These are phyloP conservation scores for Harpalus rufipes DNA, from an alignment of 2,888 invertebrate species.

Conservation along the genomic window DNA sequence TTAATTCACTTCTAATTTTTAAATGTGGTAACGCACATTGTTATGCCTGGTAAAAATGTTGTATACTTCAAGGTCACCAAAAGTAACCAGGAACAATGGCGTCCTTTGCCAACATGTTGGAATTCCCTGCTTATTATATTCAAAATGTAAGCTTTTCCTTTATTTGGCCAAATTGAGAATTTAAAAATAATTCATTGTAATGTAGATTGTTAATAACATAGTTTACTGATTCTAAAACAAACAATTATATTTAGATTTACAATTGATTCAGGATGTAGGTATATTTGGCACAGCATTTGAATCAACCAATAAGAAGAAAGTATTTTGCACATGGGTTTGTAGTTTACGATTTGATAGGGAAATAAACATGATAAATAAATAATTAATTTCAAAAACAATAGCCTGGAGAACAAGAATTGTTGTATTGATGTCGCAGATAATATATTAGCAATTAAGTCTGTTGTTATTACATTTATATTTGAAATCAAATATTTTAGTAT, in stretches of 20 bases:
- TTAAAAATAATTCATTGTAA: not conserved
- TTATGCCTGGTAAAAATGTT: slow-evolving; percentile 50
- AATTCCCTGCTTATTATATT: slow-evolving; percentile 13
- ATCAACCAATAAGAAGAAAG: slow-evolving; percentile 11
- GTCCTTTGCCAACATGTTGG: slow-evolving; percentile 29
- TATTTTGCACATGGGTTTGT: not conserved
- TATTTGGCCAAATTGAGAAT: not conserved
- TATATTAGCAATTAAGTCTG: too few species aligned
- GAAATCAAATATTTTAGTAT: too few species aligned
- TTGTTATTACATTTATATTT: too few species aligned
- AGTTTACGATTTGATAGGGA: not conserved
- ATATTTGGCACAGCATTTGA: not conserved
- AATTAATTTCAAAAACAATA: too few species aligned
- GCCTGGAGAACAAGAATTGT: too few species aligned
- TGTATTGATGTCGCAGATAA: too few species aligned
- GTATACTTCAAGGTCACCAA: slow-evolving; percentile 56
- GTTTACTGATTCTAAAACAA: not conserved
- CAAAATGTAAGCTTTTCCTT: not conserved
- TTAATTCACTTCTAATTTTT: slow-evolving; percentile 29
- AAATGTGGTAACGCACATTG: slow-evolving; percentile 50
- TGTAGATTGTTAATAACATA: not conserved
- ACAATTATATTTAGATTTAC: not conserved
- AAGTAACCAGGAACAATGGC: slow-evolving; percentile 52
- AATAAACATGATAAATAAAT: too few species aligned
- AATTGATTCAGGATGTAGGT: not conserved